Conservation (phyloP, 2,888 invertebrate genomes). For the Siphonodentalium dalli region DNA sequence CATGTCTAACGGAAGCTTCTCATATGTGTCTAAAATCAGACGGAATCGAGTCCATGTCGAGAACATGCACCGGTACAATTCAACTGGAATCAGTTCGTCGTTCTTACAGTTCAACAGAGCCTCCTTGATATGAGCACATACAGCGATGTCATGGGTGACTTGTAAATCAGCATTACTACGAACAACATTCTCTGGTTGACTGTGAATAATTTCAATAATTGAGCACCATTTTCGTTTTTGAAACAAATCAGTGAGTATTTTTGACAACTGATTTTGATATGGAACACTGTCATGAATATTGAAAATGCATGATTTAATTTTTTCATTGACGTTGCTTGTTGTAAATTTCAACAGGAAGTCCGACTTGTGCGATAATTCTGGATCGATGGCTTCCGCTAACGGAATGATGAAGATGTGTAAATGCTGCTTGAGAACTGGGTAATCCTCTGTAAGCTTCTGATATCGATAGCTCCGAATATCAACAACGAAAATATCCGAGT, state of each 20-base stretch:
- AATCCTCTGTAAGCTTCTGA: slow-evolving; percentile 49
- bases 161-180: slow-evolving; percentile 35
- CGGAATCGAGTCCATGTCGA: slow-evolving; percentile 38
- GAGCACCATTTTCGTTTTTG: slow-evolving; percentile 45
- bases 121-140: slow-evolving; percentile 39
- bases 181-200: slow-evolving; percentile 43
- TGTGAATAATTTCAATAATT: slow-evolving; percentile 41
- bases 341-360: slow-evolving; percentile 55
- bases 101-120: background rate
- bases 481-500: slow-evolving; percentile 51
- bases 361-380: slow-evolving; percentile 42
- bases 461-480: slow-evolving; percentile 58
- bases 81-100: too few species aligned
- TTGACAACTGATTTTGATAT: slow-evolving; percentile 41
- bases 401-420: slow-evolving; percentile 51
- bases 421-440: slow-evolving; percentile 51
- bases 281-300: slow-evolving; percentile 46
- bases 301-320: slow-evolving; percentile 52
- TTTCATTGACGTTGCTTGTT: slow-evolving; percentile 46
- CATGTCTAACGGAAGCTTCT: slow-evolving; percentile 43
- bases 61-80: slow-evolving; percentile 29
- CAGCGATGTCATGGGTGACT: slow-evolving; percentile 47
- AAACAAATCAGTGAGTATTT: slow-evolving; percentile 41
- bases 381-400: slow-evolving; percentile 49
- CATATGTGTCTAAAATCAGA: slow-evolving; percentile 41